phyloP scores from a whole-genome alignment of 1,140 invertebrate genomes.

The Anoplolepis gracilipes region DNA sequence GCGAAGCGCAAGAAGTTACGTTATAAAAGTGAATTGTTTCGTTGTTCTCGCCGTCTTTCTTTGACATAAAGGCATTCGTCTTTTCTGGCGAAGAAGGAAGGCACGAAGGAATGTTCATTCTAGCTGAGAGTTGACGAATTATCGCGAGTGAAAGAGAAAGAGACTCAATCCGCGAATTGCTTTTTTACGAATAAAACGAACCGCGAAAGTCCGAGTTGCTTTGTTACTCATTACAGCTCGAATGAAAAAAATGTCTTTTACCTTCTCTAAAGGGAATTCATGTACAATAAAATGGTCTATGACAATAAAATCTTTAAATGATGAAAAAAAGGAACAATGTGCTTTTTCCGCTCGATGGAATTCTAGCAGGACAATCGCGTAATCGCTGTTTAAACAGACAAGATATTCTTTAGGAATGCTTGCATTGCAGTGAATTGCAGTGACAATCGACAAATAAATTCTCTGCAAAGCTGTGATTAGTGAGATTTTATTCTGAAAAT shows the following conservation, averaged over 20 bases:
- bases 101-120: neutral
- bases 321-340: neutral
- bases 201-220: neutral
- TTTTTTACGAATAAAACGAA: conserved; percentile 5
- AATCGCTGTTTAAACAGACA: conserved; percentile 21
- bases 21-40: conserved; percentile 11
- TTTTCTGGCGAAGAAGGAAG: neutral
- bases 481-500: neutral
- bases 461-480: neutral
- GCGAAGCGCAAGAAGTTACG: conserved; percentile 18
- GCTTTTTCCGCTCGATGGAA: neutral
- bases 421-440: neutral
- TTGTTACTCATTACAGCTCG: conserved; percentile 30
- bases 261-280: neutral
- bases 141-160: neutral
- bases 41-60: conserved; percentile 9
- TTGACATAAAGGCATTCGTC: neutral
- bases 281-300: neutral
- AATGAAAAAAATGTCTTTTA: conserved; percentile 4
- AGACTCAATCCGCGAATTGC: neutral
- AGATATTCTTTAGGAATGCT: neutral
- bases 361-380: neutral
- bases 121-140: neutral
- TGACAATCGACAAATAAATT: neutral
- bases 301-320: neutral